A percentile compares a stretch with the other conserved stretches of the same genome.
Evolutionary conservation across 2,888 invertebrate genomes (phyloP).

Genomic region (Halictus quadricinctus): DNA sequence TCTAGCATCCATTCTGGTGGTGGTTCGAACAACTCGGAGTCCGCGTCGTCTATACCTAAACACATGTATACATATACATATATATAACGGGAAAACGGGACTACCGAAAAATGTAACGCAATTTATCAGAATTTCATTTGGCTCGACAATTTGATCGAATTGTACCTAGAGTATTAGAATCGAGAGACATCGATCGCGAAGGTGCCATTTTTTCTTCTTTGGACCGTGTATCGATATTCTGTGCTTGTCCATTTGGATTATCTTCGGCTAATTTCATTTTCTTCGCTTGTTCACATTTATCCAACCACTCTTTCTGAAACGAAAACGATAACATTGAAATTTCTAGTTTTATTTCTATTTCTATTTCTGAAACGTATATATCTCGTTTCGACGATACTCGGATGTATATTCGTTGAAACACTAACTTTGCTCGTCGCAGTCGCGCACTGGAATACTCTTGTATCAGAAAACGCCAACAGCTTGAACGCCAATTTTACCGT

Average conservation of each 20-base stretch:
- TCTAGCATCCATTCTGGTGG: constrained; percentile 95
- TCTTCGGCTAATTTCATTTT: constrained; percentile 89
- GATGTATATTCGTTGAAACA: constrained; percentile 6
- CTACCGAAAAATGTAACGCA: constrained; percentile 27
- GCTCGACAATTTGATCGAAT: background rate
- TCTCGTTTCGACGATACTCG: background rate
- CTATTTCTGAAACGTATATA: background rate
- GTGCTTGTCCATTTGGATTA: constrained; percentile 76
- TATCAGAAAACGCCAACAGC: constrained; percentile 96
- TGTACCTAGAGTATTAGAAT: constrained; percentile 76
- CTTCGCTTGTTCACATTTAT: constrained; percentile 95
- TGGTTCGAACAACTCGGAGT: constrained; percentile 72
- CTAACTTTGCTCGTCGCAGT: constrained; percentile 87
- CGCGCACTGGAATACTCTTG: constrained; percentile 95
- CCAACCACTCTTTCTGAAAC: constrained; percentile 94
- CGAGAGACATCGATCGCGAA: constrained; percentile 77
- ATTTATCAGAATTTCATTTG: constrained; percentile 8
- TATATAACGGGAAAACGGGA: constrained; percentile 17
- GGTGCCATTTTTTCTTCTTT: constrained; percentile 83
- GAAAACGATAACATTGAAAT: constrained; percentile 9
- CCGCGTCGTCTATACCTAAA: constrained; percentile 72
- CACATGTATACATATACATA: background rate
- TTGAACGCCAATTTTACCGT: constrained; percentile 97
- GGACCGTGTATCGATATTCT: constrained; percentile 22
- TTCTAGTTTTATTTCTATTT: background rate